Base-by-base conservation (phyloP, 2,113 vertebrate genomes). In the Thryonomys swinderianus region DNA sequence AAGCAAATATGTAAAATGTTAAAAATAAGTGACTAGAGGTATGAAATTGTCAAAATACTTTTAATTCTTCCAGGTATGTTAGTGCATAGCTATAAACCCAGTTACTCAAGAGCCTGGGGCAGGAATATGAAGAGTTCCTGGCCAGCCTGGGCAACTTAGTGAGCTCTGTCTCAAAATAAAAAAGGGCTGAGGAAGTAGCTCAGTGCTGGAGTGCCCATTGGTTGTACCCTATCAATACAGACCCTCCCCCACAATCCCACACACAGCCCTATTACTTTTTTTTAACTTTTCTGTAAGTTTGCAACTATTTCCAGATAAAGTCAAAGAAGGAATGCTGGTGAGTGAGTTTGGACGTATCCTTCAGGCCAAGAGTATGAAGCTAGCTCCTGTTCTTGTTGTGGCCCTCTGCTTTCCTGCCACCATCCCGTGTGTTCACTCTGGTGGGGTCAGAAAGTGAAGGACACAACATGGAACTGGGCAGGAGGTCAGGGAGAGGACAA, bases 301-400 rank as follows among this genome's bases (percentile, higher is more conserved):
- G 40, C 13, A 81, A 2, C 66, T 89, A 30, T 92, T 82, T 92
- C 30, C 45, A 76, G 61, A 76, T 40, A 69, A 95, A 83, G 78
- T 30, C 9, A 42, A 59, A 67, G 73, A 16, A 74, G 14, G 80
- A 51, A 23, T 83, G 27, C 23, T 55, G 20, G 9, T 32, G 45
- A 69, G 37, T 85, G 17, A 78, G 73, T 30, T 30, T 30, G 76
- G 32, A 59, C 42, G 14, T 88, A 1, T 51, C 62, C 1, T 53
- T 1, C 3, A 57, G 42, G 40, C 30, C 30, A 53, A 5, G 59
- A 59, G 30, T 17, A 2, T 67, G n/a, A 76, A 67, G 61, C 25
- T 16, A 42, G 40, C n/a, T 62, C 20, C 59, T 48, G 2, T 1
- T 37, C 55, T 62, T 10, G 40, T 48, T 34, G 32, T 61, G 30